Base-by-base conservation (phyloP, 1,140 invertebrate species). In the Drosophila sulfurigaster region DNA sequence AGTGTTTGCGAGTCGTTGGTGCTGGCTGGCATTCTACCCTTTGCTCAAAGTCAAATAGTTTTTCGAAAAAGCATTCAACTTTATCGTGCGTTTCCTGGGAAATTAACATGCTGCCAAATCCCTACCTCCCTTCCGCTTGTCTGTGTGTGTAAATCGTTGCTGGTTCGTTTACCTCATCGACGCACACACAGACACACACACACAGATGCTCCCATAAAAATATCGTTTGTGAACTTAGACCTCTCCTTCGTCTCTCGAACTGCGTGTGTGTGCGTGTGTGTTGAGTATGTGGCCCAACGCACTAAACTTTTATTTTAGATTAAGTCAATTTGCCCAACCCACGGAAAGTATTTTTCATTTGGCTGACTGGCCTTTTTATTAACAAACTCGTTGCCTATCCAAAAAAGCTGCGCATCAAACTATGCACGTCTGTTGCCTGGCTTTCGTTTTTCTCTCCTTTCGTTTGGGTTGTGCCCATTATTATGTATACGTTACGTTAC, bases 271-370 rank as follows among this genome's bases (percentile, higher is more conserved):
- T 58, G 59, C 16, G 43, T 78, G 15, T 70, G 74, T 69, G 59
- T 82, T 52, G 25, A 58, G 75, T 46, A 64, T 63, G 59, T 62
- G 46, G 46, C 66, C 59, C 65, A 71, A 62, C 66, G 73, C 83
- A 82, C 83, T 88, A 89, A 88, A 88, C 78, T 88, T 88, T 88
- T 88, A 88, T 88, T 88, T 83, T 88, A 88, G 83, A 88, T 88
- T 89, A 88, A 88, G 83, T 88, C 83, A 89, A 88, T 88, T 88
- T 89, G 67, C 73, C 83, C 63, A 46, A 52, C 35, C 38, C 68
- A 48, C 57, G 46, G 74, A 78, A 87, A 80, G 79, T 82, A 80
- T 87, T 88, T 87, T 87, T 80, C 80, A 88, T 87, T 87, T 87
- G 76, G 46, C 77, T 70, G 63, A 75, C 77, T 78, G 79, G 72